Percentiles rank a stretch among this genome's conserved stretches.
These are phyloP conservation scores for Telenomus remus DNA, from an alignment of 1,140 invertebrate species.

Conservation along the genomic window DNA sequence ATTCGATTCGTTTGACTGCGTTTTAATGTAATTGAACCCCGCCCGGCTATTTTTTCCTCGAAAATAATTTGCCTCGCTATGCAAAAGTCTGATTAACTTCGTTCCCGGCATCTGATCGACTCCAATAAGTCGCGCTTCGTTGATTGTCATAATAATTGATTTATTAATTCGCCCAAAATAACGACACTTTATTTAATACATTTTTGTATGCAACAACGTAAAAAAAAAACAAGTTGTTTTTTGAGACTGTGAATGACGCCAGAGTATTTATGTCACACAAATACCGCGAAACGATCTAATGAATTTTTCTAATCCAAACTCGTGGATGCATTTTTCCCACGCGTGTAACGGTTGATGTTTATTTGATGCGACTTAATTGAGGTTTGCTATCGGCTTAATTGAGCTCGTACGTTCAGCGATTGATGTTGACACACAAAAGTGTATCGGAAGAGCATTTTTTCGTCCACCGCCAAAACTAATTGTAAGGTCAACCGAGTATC, in stretches of 20 bases:
- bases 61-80: conserved; percentile 17
- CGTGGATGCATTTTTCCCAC: conserved; percentile 23
- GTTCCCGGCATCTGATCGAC: conserved; percentile 9
- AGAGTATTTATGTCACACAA: not conserved
- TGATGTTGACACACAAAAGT: conserved; percentile 7
- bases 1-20: conserved; percentile 19
- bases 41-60: conserved; percentile 15
- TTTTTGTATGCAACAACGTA: too few species aligned
- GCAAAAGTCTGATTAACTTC: conserved; percentile 7
- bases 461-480: conserved; percentile 14
- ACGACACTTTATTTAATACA: too few species aligned
- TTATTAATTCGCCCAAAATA: not conserved
- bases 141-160: not conserved
- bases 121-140: not conserved
- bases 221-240: too few species aligned
- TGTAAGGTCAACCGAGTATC: conserved; percentile 27
- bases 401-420: conserved; percentile 7
- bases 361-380: conserved; percentile 27
- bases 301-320: not conserved
- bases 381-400: conserved; percentile 32
- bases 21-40: conserved; percentile 22
- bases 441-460: conserved; percentile 13
- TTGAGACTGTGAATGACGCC: too few species aligned
- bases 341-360: conserved; percentile 17
- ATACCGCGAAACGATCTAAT: not conserved